Base-by-base conservation (phyloP, 1,140 invertebrate species). In the Muscidifurax raptorellus region DNA sequence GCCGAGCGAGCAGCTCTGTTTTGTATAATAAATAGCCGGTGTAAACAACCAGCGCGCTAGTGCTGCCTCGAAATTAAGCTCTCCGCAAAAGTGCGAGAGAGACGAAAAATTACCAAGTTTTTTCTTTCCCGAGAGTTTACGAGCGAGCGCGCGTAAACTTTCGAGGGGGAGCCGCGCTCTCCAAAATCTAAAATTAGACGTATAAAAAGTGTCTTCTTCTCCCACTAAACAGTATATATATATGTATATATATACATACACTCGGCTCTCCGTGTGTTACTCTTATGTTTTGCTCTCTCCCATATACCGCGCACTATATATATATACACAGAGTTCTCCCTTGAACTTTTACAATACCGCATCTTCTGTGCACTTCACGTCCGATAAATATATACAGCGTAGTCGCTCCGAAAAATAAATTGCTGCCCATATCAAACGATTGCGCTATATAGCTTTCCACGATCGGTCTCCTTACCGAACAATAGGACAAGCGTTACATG, bases 101-200 rank as follows among this genome's bases (percentile, higher is more conserved):
- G 25, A 71, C 28, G n/a, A 59, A 59, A 59, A 59, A 59, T 59
- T 59, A 59, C 18, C 18, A 1, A 59, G 18, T 6, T 5, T 59
- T 59, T n/a, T 22, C n/a, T 59, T 22, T 59, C n/a, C 6, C 22
- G 52, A 18, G 52, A 59, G 52, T 59, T 59, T n/a, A 59, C 52
- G 27, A 36, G 36, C 22, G 27, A 36, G 36, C 27, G 32, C 22
- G 12, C 9, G 71, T 67, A 25, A 71, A 81, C 36, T 81, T 81
- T 25, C 44, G 30, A 81, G 25, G 69, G 66, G 66, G 15, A 69
- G 32, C 13, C 28, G n/a, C 10, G 36, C n/a, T 28, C 44, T 81
- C 9, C 47, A 52, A 81, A 81, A 72, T 81, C 67, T 81, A 81
- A 81, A 81, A 72, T 81, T 81, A 81, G 79, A 81, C 27, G 22